Base-by-base conservation (phyloP, 2,797 vertebrate genomes). In the Typhlichthys eigenmanni region DNA sequence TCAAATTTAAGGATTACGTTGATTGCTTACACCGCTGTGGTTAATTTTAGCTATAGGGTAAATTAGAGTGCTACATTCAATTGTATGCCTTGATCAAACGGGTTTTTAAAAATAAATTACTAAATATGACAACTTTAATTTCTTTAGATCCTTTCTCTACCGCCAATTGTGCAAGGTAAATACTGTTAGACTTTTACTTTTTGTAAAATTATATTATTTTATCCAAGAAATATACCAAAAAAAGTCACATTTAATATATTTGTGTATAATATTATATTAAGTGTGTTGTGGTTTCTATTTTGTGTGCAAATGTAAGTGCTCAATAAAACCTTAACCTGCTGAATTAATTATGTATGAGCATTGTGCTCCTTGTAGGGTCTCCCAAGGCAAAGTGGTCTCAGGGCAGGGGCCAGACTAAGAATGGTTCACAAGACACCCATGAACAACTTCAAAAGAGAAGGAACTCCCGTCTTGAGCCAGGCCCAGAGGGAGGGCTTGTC, bases 41-140 rank as follows among this genome's bases (percentile, higher is more conserved):
- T 3, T n/a, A 12, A 64, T 53, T 48, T 62, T 29, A 50, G 38
- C 19, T 50, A 51, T 55, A 56, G 53, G 69, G 73, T 72, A 66
- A 73, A 64, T 62, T 69, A 78, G 71, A 62, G 60, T 74, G 59
- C 66, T 49, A n/a, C 19, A 14, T 53, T 83, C 79, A 75, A 84
- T 59, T 64, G 58, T 17, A 1, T 53, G 54, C 74, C 64, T 64
- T 82, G 80, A 83, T 75, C 60, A 13, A 64, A 7, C 60, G 51
- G 17, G 24, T 47, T 83, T 83, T 74, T 9, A 73, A 80, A 83
- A 83, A 82, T 78, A 79, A 76, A 78, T 68, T 56, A 47, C 19
- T 55, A 0, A 4, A 32, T 49, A 66, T 61, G 75, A 70, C 53
- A 49, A 64, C 17, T 19, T 54, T 19, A 11, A 54, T 54, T 13